phyloP scores from a whole-genome alignment of 2,797 vertebrate species.

The Emys orbicularis region DNA sequence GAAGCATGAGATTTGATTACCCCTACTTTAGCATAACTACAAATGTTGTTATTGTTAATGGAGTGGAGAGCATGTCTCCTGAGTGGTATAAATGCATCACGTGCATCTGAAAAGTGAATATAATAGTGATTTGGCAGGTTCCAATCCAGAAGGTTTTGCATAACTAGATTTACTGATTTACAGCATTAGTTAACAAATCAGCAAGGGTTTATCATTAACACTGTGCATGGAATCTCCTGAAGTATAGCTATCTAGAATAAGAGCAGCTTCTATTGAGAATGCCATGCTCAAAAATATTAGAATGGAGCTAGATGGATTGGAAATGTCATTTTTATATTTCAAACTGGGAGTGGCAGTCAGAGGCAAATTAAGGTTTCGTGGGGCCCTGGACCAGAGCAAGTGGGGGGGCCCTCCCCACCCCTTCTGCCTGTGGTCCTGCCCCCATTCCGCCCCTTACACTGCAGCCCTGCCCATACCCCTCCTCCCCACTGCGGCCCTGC shows the following conservation, averaged over 20 bases:
- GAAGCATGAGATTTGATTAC: constrained; percentile 71
- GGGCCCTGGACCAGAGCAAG: no score
- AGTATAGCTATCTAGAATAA: background rate
- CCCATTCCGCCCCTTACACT: no score
- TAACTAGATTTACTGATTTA: constrained; percentile 59
- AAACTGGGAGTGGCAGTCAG: background rate
- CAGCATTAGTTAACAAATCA: constrained; percentile 47
- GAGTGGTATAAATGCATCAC: constrained; percentile 30
- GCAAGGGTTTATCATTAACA: constrained; percentile 20
- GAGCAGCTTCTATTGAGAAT: constrained; percentile 18
- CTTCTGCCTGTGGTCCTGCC: no score
- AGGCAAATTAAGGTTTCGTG: no score
- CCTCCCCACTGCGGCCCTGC: no score
- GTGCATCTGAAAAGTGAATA: background rate
- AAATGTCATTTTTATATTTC: background rate
- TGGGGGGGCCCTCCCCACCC: fast-evolving
- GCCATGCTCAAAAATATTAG: background rate
- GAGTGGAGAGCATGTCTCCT: constrained; percentile 10
- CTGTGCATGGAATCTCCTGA: constrained; percentile 16
- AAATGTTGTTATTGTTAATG: constrained; percentile 65
- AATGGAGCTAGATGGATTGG: background rate
- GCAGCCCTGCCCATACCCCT: no score
- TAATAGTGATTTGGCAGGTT: constrained; percentile 36
- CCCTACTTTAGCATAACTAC: constrained; percentile 48
- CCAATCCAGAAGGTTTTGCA: constrained; percentile 25